Evolutionary conservation across 2,113 vertebrate genomes (phyloP), one percentile per base, ranked within the genome.

Genomic region (Genyomyrus donnyi): DNA sequence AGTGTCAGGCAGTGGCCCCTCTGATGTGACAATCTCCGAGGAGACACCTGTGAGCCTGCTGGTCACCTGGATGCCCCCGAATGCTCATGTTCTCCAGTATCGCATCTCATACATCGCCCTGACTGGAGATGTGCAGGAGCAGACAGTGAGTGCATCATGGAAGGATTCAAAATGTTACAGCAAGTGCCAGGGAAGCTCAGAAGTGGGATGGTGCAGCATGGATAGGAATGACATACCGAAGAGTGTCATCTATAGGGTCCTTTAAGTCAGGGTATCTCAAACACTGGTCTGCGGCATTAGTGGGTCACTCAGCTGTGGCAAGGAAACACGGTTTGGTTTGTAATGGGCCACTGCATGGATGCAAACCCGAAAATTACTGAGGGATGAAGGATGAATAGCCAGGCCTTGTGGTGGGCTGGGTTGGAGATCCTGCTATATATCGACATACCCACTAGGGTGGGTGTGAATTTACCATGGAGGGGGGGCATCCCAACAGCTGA

Each of bases 11-110:
- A 96, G 95, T 89, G 96, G 97, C 3, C 97, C 97, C 0, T 95
- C 96, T 90, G 94, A 95, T 49, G 95, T 98, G 50, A 91, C 93
- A 1, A 93, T 98, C 1, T 94, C 95, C 1, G 96, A 97, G 0
- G 97, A 98, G 95, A 97, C 95, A 0, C 94, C 97, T 0, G 94
- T 94, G 92, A 97, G 97, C 93, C 91, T 99, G 53, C 90, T 94
- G 90, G 93, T 98, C 91, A 97, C 93, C 87, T 98, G 98, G 97
- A 93, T 92, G 0, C 96, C 97, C 3, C 97, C 97, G 0, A 96
- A 96, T 0, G 95, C 96, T 19, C 96, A 95, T 0, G 93, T 98
- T 0, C 97, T 96, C 21, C 96, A 97, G 94, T 99, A 98, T 91
- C 96, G 91, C 0, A 94, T 99, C 83, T 95, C 93, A 70, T 98